A percentile compares a stretch with the other conserved stretches of the same genome.
Conservation (phyloP, 2,797 vertebrate genomes). For the Melanotaenia trifasciata region DNA sequence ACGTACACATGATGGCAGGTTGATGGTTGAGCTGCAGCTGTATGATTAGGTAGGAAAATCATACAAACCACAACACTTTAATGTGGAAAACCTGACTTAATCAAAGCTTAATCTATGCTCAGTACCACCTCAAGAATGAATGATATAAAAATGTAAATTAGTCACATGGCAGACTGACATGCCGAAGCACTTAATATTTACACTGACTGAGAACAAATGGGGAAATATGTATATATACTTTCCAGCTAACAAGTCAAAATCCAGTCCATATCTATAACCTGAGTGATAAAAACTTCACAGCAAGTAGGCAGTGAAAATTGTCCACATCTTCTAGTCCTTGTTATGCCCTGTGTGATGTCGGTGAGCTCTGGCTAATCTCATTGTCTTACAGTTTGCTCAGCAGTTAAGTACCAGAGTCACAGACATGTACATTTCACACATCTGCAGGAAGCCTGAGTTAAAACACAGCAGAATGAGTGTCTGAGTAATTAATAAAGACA, state of each 20-base stretch:
- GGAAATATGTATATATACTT: background rate
- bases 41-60: conserved; percentile 9
- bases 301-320: background rate
- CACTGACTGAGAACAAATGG: background rate
- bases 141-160: conserved; percentile 20
- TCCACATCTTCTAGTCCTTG: background rate
- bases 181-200: background rate
- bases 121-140: conserved; percentile 3
- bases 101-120: background rate
- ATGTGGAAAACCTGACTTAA: conserved; percentile 9
- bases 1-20: conserved; percentile 39
- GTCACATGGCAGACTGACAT: conserved; percentile 1
- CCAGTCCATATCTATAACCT: background rate
- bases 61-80: background rate
- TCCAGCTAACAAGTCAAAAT: background rate
- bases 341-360: background rate
- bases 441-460: background rate
- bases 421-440: background rate
- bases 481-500: background rate
- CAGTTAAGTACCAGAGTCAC: background rate
- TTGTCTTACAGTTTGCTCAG: background rate
- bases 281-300: background rate
- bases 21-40: conserved; percentile 10
- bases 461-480: background rate
- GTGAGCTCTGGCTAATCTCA: background rate